Evolutionary conservation across 1,140 invertebrate species (phyloP).

Genomic region (Drosophila virilis): DNA sequence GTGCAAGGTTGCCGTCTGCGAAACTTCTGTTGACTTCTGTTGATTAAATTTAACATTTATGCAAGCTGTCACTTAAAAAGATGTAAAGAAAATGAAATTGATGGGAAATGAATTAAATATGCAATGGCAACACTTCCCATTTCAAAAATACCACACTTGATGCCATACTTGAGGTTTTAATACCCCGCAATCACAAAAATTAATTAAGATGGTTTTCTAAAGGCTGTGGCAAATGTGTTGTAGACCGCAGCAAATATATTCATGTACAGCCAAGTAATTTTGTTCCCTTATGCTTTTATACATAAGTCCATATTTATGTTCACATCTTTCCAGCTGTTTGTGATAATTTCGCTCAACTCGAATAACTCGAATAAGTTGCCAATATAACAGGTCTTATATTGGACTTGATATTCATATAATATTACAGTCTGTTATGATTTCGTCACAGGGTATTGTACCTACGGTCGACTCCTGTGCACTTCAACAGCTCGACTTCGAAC

Average conservation of each 20-base stretch:
- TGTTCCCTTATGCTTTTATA: no score
- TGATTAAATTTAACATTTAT: constrained; percentile 42
- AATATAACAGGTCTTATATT: no score
- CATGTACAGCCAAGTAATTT: no score
- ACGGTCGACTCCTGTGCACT: neutral
- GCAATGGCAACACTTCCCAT: constrained; percentile 21
- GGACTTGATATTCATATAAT: no score
- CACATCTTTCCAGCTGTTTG: no score
- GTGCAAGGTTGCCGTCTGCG: constrained; percentile 1
- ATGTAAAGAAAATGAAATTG: constrained; percentile 29
- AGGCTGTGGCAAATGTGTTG: neutral
- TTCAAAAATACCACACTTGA: neutral
- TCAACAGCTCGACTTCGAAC: neutral
- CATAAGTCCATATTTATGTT: no score
- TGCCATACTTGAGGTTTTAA: constrained; percentile 1
- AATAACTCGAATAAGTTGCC: no score
- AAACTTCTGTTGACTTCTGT: constrained; percentile 23
- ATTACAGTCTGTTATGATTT: neutral
- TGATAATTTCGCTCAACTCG: no score
- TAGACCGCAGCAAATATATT: no score
- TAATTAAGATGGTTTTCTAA: no score
- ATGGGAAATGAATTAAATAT: constrained; percentile 34
- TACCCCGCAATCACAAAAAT: neutral
- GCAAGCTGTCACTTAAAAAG: constrained; percentile 22
- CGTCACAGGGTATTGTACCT: neutral